phyloP scores from a whole-genome alignment of 2,888 invertebrate species.

The Diadegma fenestrale region DNA sequence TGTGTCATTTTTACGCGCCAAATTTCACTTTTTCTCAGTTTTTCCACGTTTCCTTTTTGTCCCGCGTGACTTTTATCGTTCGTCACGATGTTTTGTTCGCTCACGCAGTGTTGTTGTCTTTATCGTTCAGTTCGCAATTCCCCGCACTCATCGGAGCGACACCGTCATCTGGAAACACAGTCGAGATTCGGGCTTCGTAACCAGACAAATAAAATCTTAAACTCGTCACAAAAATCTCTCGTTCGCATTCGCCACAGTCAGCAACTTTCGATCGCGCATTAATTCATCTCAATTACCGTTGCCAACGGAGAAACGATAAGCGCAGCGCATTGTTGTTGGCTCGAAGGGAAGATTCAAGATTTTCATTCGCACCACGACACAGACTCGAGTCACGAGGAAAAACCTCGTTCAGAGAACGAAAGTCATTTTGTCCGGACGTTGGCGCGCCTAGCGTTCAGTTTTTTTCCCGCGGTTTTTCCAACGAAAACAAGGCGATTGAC shows the following conservation, averaged over 20 bases:
- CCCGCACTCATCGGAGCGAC: constrained; percentile 56
- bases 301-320: background rate
- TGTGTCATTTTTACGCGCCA: constrained; percentile 80
- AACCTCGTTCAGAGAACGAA: background rate
- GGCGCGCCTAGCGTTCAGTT: background rate
- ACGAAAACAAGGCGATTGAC: background rate
- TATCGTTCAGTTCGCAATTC: constrained; percentile 8
- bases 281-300: background rate
- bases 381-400: background rate
- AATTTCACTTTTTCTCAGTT: background rate
- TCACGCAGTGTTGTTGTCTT: constrained; percentile 37
- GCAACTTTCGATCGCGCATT: background rate
- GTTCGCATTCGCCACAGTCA: background rate
- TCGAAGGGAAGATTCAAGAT: background rate
- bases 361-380: background rate
- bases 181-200: constrained; percentile 27
- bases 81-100: constrained; percentile 23
- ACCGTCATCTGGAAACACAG: constrained; percentile 67
- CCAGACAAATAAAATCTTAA: background rate
- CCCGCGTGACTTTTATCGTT: background rate
- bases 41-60: constrained; percentile 10
- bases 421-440: background rate
- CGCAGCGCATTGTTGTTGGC: constrained; percentile 21
- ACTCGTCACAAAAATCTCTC: background rate
- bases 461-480: background rate